These are phyloP conservation scores for Chloroclystis v-ata DNA, from an alignment of 2,888 invertebrate species.

Conservation along the genomic window DNA sequence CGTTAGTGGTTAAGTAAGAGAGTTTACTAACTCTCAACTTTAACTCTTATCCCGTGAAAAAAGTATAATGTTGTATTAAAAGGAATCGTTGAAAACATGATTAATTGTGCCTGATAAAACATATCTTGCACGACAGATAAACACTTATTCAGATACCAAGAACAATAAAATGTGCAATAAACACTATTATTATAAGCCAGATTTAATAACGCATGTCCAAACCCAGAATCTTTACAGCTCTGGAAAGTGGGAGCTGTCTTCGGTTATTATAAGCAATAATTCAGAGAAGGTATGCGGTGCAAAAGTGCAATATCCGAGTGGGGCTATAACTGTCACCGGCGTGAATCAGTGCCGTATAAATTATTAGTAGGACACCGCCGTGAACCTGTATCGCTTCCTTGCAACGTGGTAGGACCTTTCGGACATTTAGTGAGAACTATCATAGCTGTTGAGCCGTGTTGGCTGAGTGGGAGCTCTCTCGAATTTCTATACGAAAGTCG, in stretches of 20 bases:
- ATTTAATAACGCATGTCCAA: constrained; percentile 4
- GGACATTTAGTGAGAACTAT: too few relatives aligned
- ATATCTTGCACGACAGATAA: background rate
- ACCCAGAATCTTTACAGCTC: constrained; percentile 14
- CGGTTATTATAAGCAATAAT: constrained; percentile 62
- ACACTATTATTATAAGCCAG: background rate
- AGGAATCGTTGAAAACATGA: too few relatives aligned
- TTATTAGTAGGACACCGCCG: constrained; percentile 50
- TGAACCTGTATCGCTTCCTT: constrained; percentile 15
- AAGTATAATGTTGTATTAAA: too few relatives aligned
- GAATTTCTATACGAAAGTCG: too few relatives aligned
- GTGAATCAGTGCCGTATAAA: constrained; percentile 73
- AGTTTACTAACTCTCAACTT: too few relatives aligned
- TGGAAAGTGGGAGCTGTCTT: constrained; percentile 39
- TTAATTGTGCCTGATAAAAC: too few relatives aligned
- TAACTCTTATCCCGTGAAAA: too few relatives aligned
- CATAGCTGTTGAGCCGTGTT: too few relatives aligned
- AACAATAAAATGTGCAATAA: background rate
- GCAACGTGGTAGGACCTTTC: background rate
- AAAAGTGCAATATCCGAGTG: constrained; percentile 71
- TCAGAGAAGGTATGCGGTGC: constrained; percentile 61
- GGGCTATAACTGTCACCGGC: constrained; percentile 70
- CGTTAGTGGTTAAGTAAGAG: too few relatives aligned
- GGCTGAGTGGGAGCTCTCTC: too few relatives aligned
- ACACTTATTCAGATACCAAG: background rate